Conservation (phyloP, 2,888 invertebrate species). For the Sussaba pulchella region DNA sequence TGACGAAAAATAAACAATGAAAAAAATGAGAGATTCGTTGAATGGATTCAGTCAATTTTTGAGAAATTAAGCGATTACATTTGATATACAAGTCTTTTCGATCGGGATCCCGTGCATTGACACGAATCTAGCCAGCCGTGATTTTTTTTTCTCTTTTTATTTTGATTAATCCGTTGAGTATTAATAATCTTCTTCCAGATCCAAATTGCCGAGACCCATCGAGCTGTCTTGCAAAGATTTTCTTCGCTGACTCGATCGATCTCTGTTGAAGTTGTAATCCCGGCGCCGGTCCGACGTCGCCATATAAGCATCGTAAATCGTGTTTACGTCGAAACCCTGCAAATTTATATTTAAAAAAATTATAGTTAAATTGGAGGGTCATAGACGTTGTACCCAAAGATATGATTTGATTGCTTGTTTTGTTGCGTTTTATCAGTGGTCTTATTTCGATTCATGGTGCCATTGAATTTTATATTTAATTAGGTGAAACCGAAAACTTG, state of each 20-base stretch:
- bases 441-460: no score
- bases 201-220: slow-evolving; percentile 54
- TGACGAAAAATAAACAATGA: not conserved
- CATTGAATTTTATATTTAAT: no score
- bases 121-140: slow-evolving; percentile 25
- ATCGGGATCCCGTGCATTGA: slow-evolving; percentile 45
- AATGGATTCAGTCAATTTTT: not conserved
- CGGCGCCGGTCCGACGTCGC: slow-evolving; percentile 63
- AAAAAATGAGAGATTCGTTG: not conserved
- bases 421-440: no score
- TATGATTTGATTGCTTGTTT: no score
- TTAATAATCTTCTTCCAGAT: slow-evolving; percentile 68
- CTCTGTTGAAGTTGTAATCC: slow-evolving; percentile 61
- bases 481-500: no score
- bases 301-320: slow-evolving; percentile 70
- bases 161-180: slow-evolving; percentile 1
- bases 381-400: not conserved
- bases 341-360: slow-evolving; percentile 28
- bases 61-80: slow-evolving; percentile 22
- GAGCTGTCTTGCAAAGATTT: slow-evolving; percentile 56
- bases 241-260: slow-evolving; percentile 59
- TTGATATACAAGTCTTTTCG: slow-evolving; percentile 37
- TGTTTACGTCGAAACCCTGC: slow-evolving; percentile 68
- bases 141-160: slow-evolving; percentile 10
- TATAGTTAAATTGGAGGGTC: not conserved